These are phyloP conservation scores for Psophia crepitans DNA, from an alignment of 2,113 vertebrate genomes.

Conservation along the genomic window DNA sequence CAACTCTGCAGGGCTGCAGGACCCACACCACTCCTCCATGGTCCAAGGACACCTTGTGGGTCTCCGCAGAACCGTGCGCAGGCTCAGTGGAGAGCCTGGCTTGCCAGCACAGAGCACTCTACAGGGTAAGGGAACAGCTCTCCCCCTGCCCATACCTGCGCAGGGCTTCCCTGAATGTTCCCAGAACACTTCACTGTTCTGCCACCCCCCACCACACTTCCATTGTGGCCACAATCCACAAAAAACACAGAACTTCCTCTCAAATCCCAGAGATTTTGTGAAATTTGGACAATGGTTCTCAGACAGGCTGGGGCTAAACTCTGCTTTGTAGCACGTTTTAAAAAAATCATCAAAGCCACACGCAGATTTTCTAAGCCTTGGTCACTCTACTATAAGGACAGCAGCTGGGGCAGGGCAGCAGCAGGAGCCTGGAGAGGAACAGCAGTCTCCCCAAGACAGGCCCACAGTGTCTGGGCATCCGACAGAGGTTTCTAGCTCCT, in stretches of 20 bases:
- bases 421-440: background rate
- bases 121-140: rapidly evolving
- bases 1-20: rapidly evolving
- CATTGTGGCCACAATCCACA: rapidly evolving
- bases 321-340: too few relatives aligned
- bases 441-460: rapidly evolving
- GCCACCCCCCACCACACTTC: rapidly evolving
- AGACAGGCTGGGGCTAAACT: background rate
- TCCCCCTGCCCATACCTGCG: too few relatives aligned
- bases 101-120: background rate
- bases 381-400: rapidly evolving
- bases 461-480: rapidly evolving
- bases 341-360: background rate
- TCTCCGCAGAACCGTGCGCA: rapidly evolving
- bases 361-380: background rate
- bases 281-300: background rate
- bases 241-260: background rate
- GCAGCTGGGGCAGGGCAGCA: too few relatives aligned
- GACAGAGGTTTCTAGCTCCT: background rate
- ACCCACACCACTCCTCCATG: rapidly evolving
- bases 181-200: too few relatives aligned
- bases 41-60: rapidly evolving
- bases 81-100: rapidly evolving
- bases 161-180: background rate
- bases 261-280: background rate